These are phyloP conservation scores for Epiblema foenella DNA, from an alignment of 2,888 invertebrate genomes.

Conservation along the genomic window DNA sequence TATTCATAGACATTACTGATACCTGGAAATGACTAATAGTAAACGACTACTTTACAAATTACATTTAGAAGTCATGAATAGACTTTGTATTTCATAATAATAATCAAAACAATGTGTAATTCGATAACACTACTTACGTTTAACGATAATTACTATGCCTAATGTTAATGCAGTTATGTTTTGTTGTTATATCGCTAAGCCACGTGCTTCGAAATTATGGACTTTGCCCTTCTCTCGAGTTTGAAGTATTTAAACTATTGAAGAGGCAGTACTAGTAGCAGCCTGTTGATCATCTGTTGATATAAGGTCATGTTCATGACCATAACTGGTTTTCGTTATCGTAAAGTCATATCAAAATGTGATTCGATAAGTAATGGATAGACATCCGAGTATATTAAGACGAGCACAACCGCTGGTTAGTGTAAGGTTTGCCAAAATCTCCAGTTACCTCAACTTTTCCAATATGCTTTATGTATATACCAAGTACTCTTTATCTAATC, in stretches of 20 bases:
- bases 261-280: background rate
- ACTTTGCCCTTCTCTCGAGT: conserved; percentile 1
- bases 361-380: too few relatives aligned
- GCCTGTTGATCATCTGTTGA: background rate
- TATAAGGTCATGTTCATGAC: background rate
- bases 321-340: too few relatives aligned
- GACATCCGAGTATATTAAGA: too few relatives aligned
- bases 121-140: conserved; percentile 1
- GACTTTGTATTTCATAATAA: conserved; percentile 12
- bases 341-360: too few relatives aligned
- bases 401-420: too few relatives aligned
- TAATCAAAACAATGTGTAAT: conserved; percentile 9
- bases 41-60: background rate
- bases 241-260: background rate
- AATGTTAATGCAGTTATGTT: conserved; percentile 7
- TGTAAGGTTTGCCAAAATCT: too few relatives aligned
- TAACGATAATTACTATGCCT: conserved; percentile 19
- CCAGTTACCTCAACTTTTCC: too few relatives aligned
- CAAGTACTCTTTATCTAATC: too few relatives aligned
- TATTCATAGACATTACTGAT: too few relatives aligned
- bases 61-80: background rate
- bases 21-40: too few relatives aligned
- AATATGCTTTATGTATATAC: too few relatives aligned
- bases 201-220: background rate
- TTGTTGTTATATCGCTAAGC: conserved; percentile 14